Conservation (phyloP, 2,888 invertebrate genomes). For the Antheraea yamamai region DNA sequence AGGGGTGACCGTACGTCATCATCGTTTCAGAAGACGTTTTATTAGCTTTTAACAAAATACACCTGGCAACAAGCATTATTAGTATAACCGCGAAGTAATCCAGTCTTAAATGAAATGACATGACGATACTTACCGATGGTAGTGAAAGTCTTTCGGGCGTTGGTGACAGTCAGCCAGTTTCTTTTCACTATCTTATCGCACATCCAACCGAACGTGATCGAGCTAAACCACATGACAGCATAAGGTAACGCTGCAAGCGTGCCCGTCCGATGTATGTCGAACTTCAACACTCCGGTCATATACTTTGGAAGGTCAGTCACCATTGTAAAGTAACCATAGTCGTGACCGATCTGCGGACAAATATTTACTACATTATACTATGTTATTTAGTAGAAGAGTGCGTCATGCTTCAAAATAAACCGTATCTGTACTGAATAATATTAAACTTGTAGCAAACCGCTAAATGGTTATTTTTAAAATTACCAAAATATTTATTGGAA, state of each 20-base stretch:
- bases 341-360: constrained; percentile 81
- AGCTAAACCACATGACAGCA: constrained; percentile 85
- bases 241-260: constrained; percentile 85
- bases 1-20: no score
- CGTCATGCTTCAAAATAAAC: background rate
- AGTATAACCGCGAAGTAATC: background rate
- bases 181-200: constrained; percentile 86
- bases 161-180: constrained; percentile 80
- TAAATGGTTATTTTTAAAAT: background rate
- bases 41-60: background rate
- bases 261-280: constrained; percentile 85
- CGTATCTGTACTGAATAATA: background rate
- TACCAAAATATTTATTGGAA: background rate
- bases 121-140: constrained; percentile 80
- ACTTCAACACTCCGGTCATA: constrained; percentile 85
- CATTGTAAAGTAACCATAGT: constrained; percentile 88
- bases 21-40: no score
- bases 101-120: background rate
- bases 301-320: constrained; percentile 87
- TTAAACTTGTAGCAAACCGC: background rate
- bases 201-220: constrained; percentile 84
- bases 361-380: constrained; percentile 15
- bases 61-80: background rate
- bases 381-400: background rate
- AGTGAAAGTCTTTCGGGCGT: constrained; percentile 85